Base-by-base conservation (phyloP, 2,113 vertebrate species). In the Malurus melanocephalus region DNA sequence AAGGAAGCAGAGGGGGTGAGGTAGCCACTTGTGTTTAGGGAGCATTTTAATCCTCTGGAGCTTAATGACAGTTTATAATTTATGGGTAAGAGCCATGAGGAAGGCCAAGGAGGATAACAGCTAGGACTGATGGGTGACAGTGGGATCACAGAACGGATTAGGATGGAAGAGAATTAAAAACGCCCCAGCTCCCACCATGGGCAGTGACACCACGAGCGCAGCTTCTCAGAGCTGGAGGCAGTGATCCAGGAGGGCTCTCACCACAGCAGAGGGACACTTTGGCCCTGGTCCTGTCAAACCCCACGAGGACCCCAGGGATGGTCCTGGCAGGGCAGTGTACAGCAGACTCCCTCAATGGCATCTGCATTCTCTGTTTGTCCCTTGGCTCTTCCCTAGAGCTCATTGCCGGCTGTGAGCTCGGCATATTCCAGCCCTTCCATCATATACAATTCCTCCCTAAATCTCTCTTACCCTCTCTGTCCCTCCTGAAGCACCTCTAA, bases 261-360 rank as follows among this genome's bases (percentile, higher is more conserved):
- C 8, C 45, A 57, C 26, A 72, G n/a, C 2, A 13, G 26, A 65
- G 8, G 23, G 6, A n/a, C 4, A 15, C 13, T 13, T 80, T 38
- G 23, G 16, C 51, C 19, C 8, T 43, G 5, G 5, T 35, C 22
- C 53, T 72, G 8, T 45, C 38, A 55, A 65, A 23, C 1, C 0
- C 35, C 59, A 11, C 0, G 0, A 56, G 26, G 15, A 38, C 28
- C 45, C 32, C 27, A 27, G 0, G 0, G 14, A 23, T 27, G 0
- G 0, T 33, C 1, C 0, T 35, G 26, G 7, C 20, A 42, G 30
- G 30, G 21, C 24, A 49, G 16, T 28, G 28, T n/a, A 13, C 17
- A 35, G 20, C 51, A 48, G 35, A 7, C 17, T 43, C 30, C 8
- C 21, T 19, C 0, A 0, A 42, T 48, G 20, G 7, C 11, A 30